These are phyloP conservation scores for Venusia cambrica DNA, from an alignment of 2,888 invertebrate species.

Conservation along the genomic window DNA sequence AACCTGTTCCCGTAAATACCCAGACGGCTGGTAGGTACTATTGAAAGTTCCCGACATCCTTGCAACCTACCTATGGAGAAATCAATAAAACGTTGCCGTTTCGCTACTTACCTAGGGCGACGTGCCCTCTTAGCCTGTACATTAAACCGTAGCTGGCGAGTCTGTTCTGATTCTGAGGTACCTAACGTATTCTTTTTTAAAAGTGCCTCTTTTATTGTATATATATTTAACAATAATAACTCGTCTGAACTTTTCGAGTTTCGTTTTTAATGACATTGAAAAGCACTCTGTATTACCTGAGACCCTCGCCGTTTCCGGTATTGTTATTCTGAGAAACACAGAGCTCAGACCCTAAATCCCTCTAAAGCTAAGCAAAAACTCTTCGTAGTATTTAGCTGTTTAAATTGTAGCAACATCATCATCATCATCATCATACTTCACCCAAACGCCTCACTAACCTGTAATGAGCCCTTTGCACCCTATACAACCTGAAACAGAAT, in stretches of 20 bases:
- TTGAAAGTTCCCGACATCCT: constrained; percentile 19
- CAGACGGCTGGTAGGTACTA: constrained; percentile 14
- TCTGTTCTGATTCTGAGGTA: constrained; percentile 8
- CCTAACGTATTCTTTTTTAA: constrained; percentile 1
- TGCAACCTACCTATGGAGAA: constrained; percentile 21
- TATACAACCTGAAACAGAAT: too few species aligned
- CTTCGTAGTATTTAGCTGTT: too few species aligned
- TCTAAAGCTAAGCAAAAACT: too few species aligned
- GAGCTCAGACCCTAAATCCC: too few species aligned
- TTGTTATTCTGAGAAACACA: constrained; percentile 2
- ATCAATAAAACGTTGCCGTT: constrained; percentile 21
- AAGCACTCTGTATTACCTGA: constrained; percentile 8
- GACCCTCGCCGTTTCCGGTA: constrained; percentile 1
- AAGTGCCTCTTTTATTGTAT: constrained; percentile 6
- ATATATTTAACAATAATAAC: constrained; percentile 10
- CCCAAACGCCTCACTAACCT: too few species aligned
- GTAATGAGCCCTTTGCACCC: too few species aligned
- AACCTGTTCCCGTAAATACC: constrained; percentile 9
- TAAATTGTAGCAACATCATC: too few species aligned
- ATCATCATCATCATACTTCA: too few species aligned
- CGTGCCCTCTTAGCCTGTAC: constrained; percentile 13
- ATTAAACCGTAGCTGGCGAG: constrained; percentile 13
- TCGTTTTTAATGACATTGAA: constrained; percentile 5
- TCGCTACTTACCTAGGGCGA: constrained; percentile 13
- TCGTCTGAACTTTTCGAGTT: constrained; percentile 5